Conservation (phyloP, 2,113 vertebrate species). For the Periophthalmus modestus region DNA sequence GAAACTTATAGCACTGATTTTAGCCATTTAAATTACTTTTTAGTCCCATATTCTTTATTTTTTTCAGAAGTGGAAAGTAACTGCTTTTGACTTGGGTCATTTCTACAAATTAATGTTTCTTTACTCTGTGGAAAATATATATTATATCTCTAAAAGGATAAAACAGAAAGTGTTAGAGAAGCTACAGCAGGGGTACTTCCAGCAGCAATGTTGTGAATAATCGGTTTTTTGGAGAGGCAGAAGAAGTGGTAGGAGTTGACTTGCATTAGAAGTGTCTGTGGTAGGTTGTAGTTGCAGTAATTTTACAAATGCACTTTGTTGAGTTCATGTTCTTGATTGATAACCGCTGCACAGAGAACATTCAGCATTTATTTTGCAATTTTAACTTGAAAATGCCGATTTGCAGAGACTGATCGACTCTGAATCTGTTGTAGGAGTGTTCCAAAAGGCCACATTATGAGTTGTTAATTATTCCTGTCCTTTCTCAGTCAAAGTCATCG, state of each 20-base stretch:
- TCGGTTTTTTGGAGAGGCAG: neutral
- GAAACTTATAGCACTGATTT: slow-evolving; percentile 31
- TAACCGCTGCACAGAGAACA: no score
- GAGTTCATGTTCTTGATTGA: no score
- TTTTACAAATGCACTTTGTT: no score
- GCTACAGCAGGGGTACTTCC: neutral
- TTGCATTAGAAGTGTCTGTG: no score
- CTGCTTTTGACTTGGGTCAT: neutral
- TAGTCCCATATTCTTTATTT: neutral
- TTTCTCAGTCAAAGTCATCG: slow-evolving; percentile 60
- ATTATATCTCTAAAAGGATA: neutral
- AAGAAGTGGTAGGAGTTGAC: neutral
- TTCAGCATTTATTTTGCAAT: neutral
- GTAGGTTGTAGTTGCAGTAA: no score
- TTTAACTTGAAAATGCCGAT: neutral
- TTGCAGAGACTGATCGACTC: neutral
- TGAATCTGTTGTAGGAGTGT: slow-evolving; percentile 17
- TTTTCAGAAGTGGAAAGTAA: neutral
- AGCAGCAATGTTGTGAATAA: neutral
- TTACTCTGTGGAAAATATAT: neutral
- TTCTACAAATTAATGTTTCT: neutral
- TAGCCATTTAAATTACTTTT: slow-evolving; percentile 14
- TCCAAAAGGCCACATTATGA: slow-evolving; percentile 59
- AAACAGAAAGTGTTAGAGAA: no score
- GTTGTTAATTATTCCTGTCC: slow-evolving; percentile 60